Evolutionary conservation across 2,797 vertebrate species (phyloP).

Genomic region (Meda fulgida): DNA sequence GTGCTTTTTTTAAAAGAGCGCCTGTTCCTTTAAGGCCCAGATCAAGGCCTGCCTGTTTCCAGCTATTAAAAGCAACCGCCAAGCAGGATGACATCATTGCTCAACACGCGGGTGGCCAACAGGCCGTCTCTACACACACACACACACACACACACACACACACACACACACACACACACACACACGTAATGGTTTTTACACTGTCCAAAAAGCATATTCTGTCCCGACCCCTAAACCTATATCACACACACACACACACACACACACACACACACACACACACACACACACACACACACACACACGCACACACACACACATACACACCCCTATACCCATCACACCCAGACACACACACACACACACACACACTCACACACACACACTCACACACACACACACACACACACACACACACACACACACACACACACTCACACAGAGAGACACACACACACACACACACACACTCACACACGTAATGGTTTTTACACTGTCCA

Average conservation of each 20-base stretch:
- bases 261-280: not conserved
- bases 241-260: too few species aligned
- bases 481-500: too few species aligned
- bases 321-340: too few species aligned
- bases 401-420: too few species aligned
- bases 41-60: slow-evolving; percentile 74
- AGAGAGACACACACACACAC: not conserved
- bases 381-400: not conserved
- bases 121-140: slow-evolving; percentile 23
- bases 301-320: too few species aligned
- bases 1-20: slow-evolving; percentile 14
- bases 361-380: not conserved
- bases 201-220: too few species aligned
- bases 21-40: slow-evolving; percentile 78
- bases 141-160: not conserved
- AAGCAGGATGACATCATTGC: slow-evolving; percentile 79
- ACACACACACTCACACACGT: not conserved
- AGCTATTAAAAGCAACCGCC: slow-evolving; percentile 78
- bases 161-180: too few species aligned
- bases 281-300: not conserved
- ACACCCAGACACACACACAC: too few species aligned
- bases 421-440: too few species aligned
- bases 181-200: too few species aligned
- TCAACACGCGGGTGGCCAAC: slow-evolving; percentile 67
- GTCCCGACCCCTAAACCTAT: too few species aligned